phyloP scores from a whole-genome alignment of 2,888 invertebrate species.

The Corythucha ciliata region DNA sequence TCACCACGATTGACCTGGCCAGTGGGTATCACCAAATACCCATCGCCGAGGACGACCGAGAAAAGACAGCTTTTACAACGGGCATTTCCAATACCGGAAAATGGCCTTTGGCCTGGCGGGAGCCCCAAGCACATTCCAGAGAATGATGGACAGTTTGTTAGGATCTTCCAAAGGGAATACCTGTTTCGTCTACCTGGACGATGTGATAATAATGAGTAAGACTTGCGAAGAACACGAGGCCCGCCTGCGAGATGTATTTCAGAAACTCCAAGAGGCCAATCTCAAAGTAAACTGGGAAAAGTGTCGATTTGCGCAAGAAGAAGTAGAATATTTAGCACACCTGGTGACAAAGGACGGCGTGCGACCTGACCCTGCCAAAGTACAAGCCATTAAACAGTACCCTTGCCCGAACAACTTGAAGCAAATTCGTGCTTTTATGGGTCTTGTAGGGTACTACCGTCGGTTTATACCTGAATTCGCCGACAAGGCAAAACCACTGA shows the following conservation, averaged over 20 bases:
- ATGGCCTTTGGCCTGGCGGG: constrained; percentile 11
- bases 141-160: constrained; percentile 17
- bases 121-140: constrained; percentile 9
- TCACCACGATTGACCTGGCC: constrained; percentile 25
- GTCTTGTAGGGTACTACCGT: constrained; percentile 40
- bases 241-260: not conserved
- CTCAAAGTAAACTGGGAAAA: not conserved
- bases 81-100: not conserved
- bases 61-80: constrained; percentile 11
- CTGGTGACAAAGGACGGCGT: not conserved
- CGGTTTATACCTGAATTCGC: constrained; percentile 40
- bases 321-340: constrained; percentile 2
- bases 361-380: constrained; percentile 19
- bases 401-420: constrained; percentile 6
- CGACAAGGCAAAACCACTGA: constrained; percentile 36
- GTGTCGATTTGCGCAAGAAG: not conserved
- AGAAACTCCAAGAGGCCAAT: not conserved
- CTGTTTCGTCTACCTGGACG: constrained; percentile 4
- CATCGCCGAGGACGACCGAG: not conserved
- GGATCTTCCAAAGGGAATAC: constrained; percentile 25
- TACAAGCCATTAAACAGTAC: not conserved
- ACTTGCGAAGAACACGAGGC: not conserved
- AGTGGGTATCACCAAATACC: constrained; percentile 12
- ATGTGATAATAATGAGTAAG: not conserved
- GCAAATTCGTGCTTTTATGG: constrained; percentile 37